Base-by-base conservation (phyloP, 1,140 invertebrate species). In the Drosophila bocki region DNA sequence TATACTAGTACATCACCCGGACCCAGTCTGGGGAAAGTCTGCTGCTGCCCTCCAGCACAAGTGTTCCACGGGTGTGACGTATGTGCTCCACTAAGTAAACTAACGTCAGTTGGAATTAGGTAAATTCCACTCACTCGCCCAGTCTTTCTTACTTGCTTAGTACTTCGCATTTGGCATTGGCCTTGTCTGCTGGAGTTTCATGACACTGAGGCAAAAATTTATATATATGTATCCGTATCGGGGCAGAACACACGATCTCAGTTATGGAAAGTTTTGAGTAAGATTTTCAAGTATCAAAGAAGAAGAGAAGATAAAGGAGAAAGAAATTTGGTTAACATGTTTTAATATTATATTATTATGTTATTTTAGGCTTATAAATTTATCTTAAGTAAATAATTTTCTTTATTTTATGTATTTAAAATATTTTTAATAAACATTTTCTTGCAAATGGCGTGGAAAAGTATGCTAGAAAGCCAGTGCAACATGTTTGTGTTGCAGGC, bases 51-150 rank as follows among this genome's bases (percentile, higher is more conserved):
- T 22, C 3, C 44, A 4, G 26, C 33, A 58, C 51, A 71, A 35
- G 65, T 71, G 65, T 70, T 48, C 13, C 29, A 47, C 29, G 29
- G 11, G 8, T 50, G 26, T 72, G 51, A 59, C 51, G 65, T 68
- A 13, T 41, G 42, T 7, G 6, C 5, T 8, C 33, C 51, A 22
- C 26, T 59, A 19, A 70, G 63, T 35, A 70, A 72, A 70, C 44
- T 71, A 42, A 50, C 65, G 69, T 70, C 65, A 50, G 26, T 29
- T 32, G 35, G 51, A 32, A 29, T 48, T 26, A 26, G 65, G 48
- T 48, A 42, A 58, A 50, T 48, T 70, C 35, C 51, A 54, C 41
- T 47, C 12, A 17, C n/a, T 51, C n/a, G 8, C 35, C 41, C 42
- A 47, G 22, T 19, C 44, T 19, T 17, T 17, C 50, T 13, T 13